phyloP scores from a whole-genome alignment of 2,113 vertebrate genomes.

The Todiramphus saurophagus region DNA sequence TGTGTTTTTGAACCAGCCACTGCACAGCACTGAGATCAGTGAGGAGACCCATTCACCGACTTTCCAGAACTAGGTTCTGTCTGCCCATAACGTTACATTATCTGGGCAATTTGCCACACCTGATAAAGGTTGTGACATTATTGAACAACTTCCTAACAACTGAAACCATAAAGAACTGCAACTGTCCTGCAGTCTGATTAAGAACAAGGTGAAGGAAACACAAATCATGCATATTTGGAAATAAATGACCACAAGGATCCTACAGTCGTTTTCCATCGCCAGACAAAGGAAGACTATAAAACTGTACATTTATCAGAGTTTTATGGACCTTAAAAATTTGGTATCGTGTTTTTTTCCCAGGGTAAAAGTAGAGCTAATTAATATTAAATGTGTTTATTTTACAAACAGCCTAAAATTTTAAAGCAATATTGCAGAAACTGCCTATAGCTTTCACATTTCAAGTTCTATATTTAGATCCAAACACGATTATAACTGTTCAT shows the following conservation, averaged over 20 bases:
- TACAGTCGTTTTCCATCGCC: neutral
- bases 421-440: neutral
- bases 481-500: neutral
- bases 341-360: neutral
- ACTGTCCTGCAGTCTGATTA: neutral
- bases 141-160: slow-evolving; percentile 14
- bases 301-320: neutral
- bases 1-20: neutral
- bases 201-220: neutral
- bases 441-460: neutral
- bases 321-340: neutral
- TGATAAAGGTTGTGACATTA: slow-evolving; percentile 33
- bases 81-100: neutral
- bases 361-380: neutral
- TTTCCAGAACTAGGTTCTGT: neutral
- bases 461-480: neutral
- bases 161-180: slow-evolving; percentile 10
- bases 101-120: slow-evolving; percentile 15
- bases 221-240: neutral
- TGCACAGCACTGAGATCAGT: neutral
- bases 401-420: neutral
- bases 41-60: neutral
- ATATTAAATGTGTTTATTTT: neutral
- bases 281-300: neutral
- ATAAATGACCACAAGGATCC: neutral